phyloP scores from a whole-genome alignment of 2,113 vertebrate genomes.

The Manacus vitellinus region DNA sequence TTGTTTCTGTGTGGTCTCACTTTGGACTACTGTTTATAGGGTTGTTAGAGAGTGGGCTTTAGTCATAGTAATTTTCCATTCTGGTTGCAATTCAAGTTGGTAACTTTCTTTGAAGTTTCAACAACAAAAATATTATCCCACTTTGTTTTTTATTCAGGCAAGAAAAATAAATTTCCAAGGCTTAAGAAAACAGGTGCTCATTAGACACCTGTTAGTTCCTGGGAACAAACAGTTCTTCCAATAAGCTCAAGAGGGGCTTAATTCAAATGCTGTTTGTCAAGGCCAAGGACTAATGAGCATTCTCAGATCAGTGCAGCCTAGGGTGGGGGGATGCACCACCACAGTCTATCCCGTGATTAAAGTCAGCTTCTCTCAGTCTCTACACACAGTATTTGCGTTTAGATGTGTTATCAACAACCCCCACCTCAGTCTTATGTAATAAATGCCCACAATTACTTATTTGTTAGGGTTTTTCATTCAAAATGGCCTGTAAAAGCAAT shows the following conservation, averaged over 20 bases:
- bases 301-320: background rate
- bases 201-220: background rate
- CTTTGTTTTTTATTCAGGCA: background rate
- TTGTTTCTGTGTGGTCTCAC: background rate
- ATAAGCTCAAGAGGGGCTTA: background rate
- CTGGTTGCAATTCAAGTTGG: background rate
- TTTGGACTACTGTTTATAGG: background rate
- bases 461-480: background rate
- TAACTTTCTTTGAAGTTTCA: background rate
- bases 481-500: background rate
- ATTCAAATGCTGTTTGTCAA: background rate
- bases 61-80: background rate
- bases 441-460: background rate
- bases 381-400: background rate
- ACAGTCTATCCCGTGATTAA: background rate
- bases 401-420: background rate
- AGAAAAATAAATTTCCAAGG: background rate
- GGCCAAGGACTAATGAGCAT: accelerated
- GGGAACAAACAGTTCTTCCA: background rate
- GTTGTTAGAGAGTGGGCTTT: background rate
- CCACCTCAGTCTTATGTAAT: background rate
- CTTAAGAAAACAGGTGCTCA: background rate
- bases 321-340: background rate
- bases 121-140: background rate
- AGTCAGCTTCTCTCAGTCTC: background rate